These are phyloP conservation scores for Eurystomus glaucurus DNA, from an alignment of 2,797 vertebrate species.

Conservation along the genomic window DNA sequence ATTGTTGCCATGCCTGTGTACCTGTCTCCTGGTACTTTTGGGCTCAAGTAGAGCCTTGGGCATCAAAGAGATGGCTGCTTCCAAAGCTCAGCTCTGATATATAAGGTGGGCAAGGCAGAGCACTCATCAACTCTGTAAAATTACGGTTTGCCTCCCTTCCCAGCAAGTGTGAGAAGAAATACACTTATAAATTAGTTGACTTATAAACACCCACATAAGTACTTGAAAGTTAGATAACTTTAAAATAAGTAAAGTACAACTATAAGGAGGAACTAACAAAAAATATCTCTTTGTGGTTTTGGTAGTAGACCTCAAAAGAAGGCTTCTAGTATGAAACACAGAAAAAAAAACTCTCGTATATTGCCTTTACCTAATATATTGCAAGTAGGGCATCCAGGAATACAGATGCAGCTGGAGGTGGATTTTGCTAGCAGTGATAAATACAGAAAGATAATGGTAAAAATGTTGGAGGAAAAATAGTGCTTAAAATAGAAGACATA, in stretches of 20 bases:
- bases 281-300: background rate
- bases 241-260: background rate
- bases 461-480: background rate
- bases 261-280: background rate
- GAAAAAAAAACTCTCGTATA: background rate
- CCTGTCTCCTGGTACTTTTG: background rate
- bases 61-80: background rate
- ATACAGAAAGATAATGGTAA: background rate
- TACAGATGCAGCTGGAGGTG: background rate
- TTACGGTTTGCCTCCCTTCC: background rate
- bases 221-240: background rate
- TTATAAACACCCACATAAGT: background rate
- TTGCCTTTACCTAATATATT: background rate
- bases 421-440: background rate
- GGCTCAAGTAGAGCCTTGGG: background rate
- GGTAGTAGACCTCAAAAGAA: background rate
- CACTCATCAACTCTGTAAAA: background rate
- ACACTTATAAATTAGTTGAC: background rate
- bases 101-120: background rate
- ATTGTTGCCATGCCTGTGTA: background rate
- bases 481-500: background rate
- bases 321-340: background rate
- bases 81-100: background rate
- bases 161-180: background rate
- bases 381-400: background rate